Base-by-base conservation (phyloP, 2,797 vertebrate genomes). In the Zenarchopterus dispar region DNA sequence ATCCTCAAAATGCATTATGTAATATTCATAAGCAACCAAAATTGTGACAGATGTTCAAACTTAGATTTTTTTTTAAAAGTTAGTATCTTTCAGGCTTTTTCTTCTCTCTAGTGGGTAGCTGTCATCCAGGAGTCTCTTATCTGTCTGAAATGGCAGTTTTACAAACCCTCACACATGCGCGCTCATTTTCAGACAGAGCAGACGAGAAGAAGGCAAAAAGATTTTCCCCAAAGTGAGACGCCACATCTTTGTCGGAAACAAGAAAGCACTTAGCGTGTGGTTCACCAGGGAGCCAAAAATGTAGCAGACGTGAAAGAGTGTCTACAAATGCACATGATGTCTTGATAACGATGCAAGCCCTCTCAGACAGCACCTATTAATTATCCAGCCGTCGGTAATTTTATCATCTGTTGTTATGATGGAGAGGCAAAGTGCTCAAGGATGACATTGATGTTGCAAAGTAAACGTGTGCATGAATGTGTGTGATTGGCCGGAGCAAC, bases 221-320 rank as follows among this genome's bases (percentile, higher is more conserved):
- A 62, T 70, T 52, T 68, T 69, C 60, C 67, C 65, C 43, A 16
- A 77, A 77, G 77, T 77, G 60, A 44, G 39, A 74, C 58, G 62
- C 47, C 63, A 56, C 23, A 22, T 68, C 13, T 75, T 45, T 70
- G 54, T 68, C 62, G 75, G 63, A 62, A 74, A 63, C 52, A 78
- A 67, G 59, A 56, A 51, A 44, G 56, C 54, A 57, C 44, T 54
- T 49, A 17, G 67, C 65, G 28, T 42, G 24, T 8, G 41, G 19
- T 24, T 62, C 64, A 57, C 47, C 5, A 2, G 44, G 53, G 43
- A 57, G 49, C 5, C 21, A 44, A 24, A 59, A 62, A 57, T n/a
- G 8, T 41, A 66, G 36, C 26, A 50, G 33, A 53, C 16, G 23
- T 6, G 21, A 39, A 22, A 15, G 6, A 52, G 26, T 69, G 7